Base-by-base conservation (phyloP, 2,113 vertebrate genomes). In the Rhinogobius similis region DNA sequence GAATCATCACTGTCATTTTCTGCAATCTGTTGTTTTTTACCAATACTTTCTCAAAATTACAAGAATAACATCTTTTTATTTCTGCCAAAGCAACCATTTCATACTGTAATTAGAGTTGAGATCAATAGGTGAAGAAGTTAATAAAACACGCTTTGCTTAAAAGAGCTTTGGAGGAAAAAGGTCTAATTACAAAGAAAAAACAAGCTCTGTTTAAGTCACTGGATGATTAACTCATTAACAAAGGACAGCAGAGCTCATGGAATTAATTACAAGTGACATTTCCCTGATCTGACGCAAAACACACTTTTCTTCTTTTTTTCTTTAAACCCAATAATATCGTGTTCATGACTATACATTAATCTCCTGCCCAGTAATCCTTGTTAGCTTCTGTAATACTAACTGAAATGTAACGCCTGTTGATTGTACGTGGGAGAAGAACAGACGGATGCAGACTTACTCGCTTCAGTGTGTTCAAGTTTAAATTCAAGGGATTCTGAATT, bases 221-320 rank as follows among this genome's bases (percentile, higher is more conserved):
- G 18, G 58, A n/a, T 61, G 29, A 61, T 61, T 61, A 61, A 61
- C 29, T n/a, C 58, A n/a, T 61, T 61, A 61, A 61, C 56, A 38
- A 61, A 61, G 29, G 58, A 61, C 58, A 61, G n/a, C 58, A 61
- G 9, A 38, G 26, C 1, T 27, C 18, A 36, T n/a, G n/a, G 27
- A 61, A 61, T 61, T 61, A 20, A 61, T 61, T 36, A 61, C 29
- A 61, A 61, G 58, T 36, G 29, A 36, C 59, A 59, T 7, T 27
- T 52, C 32, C 59, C 29, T 61, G 29, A 18, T 38, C 27, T 61
- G 58, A 61, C 3, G 1, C 29, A n/a, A 68, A 65, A 65, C 52
- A n/a, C 8, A 13, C 53, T 29, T 21, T 24, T 39, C n/a, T n/a
- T n/a, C n/a, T 76, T 29, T 58, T 36, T 27, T 29, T 58, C 6